phyloP scores from a whole-genome alignment of 2,888 invertebrate species.

The Heliothis peltigera region DNA sequence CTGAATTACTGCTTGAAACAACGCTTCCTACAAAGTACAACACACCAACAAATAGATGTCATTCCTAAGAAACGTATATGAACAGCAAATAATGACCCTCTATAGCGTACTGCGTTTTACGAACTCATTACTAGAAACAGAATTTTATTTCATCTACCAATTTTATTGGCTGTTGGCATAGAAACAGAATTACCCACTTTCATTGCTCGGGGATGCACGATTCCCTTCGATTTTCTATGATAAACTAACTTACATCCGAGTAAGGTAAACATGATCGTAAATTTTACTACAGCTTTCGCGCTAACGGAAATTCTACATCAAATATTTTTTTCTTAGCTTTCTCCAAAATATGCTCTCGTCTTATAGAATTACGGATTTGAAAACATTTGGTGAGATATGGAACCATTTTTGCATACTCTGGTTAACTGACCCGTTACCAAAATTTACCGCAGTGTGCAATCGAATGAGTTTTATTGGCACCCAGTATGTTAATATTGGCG shows the following conservation, averaged over 20 bases:
- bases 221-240: constrained; percentile 82
- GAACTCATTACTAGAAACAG: constrained; percentile 74
- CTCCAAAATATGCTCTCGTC: constrained; percentile 59
- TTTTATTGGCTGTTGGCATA: constrained; percentile 75
- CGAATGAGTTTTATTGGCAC: constrained; percentile 73
- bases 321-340: constrained; percentile 75
- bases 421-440: constrained; percentile 40
- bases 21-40: constrained; percentile 15
- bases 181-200: constrained; percentile 82
- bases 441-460: constrained; percentile 48
- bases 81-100: constrained; percentile 61
- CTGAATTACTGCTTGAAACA: constrained; percentile 49
- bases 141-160: constrained; percentile 75
- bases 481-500: constrained; percentile 71
- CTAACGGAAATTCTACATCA: constrained; percentile 77
- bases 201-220: constrained; percentile 75
- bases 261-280: constrained; percentile 85
- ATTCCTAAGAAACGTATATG: constrained; percentile 60
- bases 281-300: constrained; percentile 79
- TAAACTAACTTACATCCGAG: constrained; percentile 85
- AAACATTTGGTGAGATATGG: constrained; percentile 22
- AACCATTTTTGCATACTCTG: constrained; percentile 28
- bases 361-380: constrained; percentile 50
- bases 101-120: constrained; percentile 71
- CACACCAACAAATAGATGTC: constrained; percentile 57